Conservation (phyloP, 2,888 invertebrate species). For the Lasioglossum leucozonium region DNA sequence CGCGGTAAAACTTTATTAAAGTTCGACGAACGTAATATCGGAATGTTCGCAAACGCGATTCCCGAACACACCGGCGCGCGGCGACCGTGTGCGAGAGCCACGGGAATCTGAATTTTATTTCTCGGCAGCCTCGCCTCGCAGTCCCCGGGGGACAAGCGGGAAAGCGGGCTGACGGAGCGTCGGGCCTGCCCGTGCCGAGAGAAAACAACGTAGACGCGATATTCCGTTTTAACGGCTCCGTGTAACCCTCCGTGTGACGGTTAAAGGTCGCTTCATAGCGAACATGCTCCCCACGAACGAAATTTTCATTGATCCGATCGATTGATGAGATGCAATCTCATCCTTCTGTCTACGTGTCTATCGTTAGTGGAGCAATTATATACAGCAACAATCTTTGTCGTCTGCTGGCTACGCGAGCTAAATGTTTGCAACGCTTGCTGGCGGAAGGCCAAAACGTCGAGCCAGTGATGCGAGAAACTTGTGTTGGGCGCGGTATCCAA, state of each 20-base stretch:
- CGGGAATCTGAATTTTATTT: constrained; percentile 77
- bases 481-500: neutral
- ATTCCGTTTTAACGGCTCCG: constrained; percentile 53
- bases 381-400: neutral
- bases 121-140: constrained; percentile 26
- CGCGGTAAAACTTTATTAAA: constrained; percentile 1
- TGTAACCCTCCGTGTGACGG: neutral
- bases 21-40: constrained; percentile 11
- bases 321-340: neutral
- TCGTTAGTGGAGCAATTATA: neutral
- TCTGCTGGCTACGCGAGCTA: neutral
- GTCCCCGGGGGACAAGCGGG: neutral
- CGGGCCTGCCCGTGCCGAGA: constrained; percentile 4
- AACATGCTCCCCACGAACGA: neutral
- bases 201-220: constrained; percentile 41
- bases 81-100: constrained; percentile 12
- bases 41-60: neutral
- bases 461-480: neutral
- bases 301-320: neutral
- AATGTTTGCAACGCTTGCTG: neutral
- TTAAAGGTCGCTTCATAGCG: neutral
- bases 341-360: neutral
- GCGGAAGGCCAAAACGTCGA: neutral
- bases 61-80: neutral
- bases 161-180: neutral